A percentile compares a stretch with the other conserved stretches of the same genome.
Conservation (phyloP, 2,113 vertebrate species). For the Vombatus ursinus region DNA sequence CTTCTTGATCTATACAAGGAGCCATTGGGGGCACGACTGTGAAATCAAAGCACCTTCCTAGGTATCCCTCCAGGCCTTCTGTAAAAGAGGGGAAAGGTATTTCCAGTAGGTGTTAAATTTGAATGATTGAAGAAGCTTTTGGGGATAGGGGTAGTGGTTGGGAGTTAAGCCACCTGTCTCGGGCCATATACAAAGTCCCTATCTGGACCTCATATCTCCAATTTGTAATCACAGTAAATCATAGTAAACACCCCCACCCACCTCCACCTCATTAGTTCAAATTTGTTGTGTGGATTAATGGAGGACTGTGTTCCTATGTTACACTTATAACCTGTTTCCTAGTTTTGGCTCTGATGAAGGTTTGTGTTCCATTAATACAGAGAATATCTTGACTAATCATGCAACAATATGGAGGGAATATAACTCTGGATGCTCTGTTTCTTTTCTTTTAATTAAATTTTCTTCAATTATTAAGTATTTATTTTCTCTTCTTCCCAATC, state of each 20-base stretch:
- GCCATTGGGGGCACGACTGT: conserved; percentile 53
- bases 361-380: not conserved
- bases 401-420: not conserved
- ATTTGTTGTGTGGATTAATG: not conserved
- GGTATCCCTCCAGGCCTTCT: not conserved
- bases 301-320: not conserved
- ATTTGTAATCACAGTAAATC: not conserved
- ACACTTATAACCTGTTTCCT: not conserved
- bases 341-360: not conserved
- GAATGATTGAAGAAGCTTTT: not conserved
- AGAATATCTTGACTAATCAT: not conserved
- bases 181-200: not conserved
- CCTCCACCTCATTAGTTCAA: not conserved
- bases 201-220: not conserved
- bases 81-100: not conserved
- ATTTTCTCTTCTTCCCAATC: not conserved
- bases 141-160: not conserved
- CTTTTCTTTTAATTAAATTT: not conserved
- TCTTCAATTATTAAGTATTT: not conserved
- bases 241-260: too few species aligned
- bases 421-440: not conserved
- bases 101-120: not conserved
- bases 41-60: conserved; percentile 48
- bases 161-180: not conserved
- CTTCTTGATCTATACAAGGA: conserved; percentile 48